A percentile compares a stretch with the other conserved stretches of the same genome.
These are phyloP conservation scores for Lycocorax pyrrhopterus DNA, from an alignment of 2,113 vertebrate species.

Conservation along the genomic window DNA sequence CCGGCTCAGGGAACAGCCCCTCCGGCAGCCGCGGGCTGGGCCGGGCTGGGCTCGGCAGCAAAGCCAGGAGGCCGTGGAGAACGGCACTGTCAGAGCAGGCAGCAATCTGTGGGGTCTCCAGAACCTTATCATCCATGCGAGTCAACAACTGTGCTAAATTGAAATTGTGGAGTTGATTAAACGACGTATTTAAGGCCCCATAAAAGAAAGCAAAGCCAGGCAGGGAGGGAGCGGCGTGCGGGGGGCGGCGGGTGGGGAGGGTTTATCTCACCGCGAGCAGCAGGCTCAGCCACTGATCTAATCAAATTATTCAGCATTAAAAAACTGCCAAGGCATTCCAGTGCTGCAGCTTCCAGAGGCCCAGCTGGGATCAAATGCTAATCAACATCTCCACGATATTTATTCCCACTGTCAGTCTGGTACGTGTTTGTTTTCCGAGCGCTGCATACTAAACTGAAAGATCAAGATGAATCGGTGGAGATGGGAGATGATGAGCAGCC, in stretches of 20 bases:
- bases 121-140: constrained; percentile 59
- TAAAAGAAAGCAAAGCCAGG: constrained; percentile 46
- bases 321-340: constrained; percentile 78
- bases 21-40: neutral
- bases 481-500: constrained; percentile 31
- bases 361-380: constrained; percentile 82
- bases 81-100: constrained; percentile 21
- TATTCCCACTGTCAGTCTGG: constrained; percentile 77
- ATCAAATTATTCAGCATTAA: constrained; percentile 83
- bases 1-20: neutral
- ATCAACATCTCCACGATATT: constrained; percentile 73
- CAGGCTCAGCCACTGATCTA: constrained; percentile 77
- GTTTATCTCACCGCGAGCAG: constrained; percentile 76
- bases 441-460: constrained; percentile 68
- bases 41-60: neutral
- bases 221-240: neutral
- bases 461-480: constrained; percentile 44
- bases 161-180: constrained; percentile 73
- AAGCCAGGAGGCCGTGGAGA: neutral
- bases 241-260: constrained; percentile 47
- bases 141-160: constrained; percentile 69
- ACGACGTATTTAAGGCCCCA: constrained; percentile 67
- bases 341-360: constrained; percentile 71
- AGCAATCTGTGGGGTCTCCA: constrained; percentile 63
- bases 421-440: constrained; percentile 74